Evolutionary conservation across 2,888 invertebrate genomes (phyloP), one percentile per base, ranked within the genome.

Genomic region (Agrochola litura): DNA sequence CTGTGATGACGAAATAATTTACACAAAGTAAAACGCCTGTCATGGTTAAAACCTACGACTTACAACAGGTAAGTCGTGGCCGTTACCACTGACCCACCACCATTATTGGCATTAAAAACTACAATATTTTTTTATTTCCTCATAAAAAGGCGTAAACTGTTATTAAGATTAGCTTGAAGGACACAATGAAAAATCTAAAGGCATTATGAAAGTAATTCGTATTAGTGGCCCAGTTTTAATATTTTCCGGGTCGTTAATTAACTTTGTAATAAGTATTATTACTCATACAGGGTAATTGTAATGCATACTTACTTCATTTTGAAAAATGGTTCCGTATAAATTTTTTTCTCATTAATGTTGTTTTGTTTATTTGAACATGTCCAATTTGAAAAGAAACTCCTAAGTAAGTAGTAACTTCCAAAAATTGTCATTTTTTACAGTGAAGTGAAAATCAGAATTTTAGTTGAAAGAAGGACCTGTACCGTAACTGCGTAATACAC

Each of bases 241-340:
- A 69, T 82, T 81, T 86, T 77, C 85, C 77, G 80, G 85, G 87
- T 88, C 81, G 77, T 81, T 88, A 78, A 84, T 83, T 86, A 84
- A 76, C 86, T 16, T 86, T 80, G 67, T 84, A 85, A 83, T 82
- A 41, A 78, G 84, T 80, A 75, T 84, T 72, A 84, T 81, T 81
- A 86, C 56, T 80, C 71, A 80, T 71, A 81, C 64, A 41, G 69
- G 52, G 46, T 73, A 76, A 80, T 66, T 67, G 64, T 80, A 76
- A 79, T 71, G 30, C 67, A 76, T 60, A 77, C 60, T 54, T 60
- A 77, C 60, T 54, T 82, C 60, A 58, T 83, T 73, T 60, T 76
- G 25, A 74, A 30, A 73, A 64, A 77, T 79, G 79, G 77, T 81
- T 79, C 71, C 9, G 76, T 78, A 79, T 60, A 25, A 4, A 60